Conservation (phyloP, 1,140 invertebrate genomes). For the Lepidotrigona ventralis region DNA sequence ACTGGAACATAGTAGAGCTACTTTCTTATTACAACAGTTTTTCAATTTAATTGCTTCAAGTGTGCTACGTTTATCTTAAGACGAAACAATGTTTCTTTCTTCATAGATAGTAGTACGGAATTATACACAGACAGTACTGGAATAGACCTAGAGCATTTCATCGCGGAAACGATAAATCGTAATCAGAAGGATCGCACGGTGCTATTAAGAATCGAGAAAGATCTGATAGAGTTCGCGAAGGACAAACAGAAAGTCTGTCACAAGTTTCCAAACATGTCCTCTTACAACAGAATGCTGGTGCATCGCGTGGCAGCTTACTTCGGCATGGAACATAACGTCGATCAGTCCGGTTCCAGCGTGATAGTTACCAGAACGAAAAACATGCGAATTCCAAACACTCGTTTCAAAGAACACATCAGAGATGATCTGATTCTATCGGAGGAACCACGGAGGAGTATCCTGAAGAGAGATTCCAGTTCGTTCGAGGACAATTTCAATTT, state of each 20-base stretch:
- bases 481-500: conserved; percentile 86
- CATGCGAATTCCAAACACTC: conserved; percentile 86
- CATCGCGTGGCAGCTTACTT: conserved; percentile 96
- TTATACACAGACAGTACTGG: conserved; percentile 89
- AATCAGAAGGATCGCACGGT: conserved; percentile 92
- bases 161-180: conserved; percentile 94
- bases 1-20: neutral
- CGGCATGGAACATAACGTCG: conserved; percentile 96
- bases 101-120: conserved; percentile 90
- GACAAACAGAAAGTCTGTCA: conserved; percentile 89
- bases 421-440: conserved; percentile 83
- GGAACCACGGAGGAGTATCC: conserved; percentile 87
- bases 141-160: conserved; percentile 91
- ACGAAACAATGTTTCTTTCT: neutral
- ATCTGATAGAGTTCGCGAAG: conserved; percentile 90
- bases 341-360: conserved; percentile 91
- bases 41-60: neutral
- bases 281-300: conserved; percentile 96
- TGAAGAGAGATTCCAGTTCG: conserved; percentile 90
- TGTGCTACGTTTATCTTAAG: neutral
- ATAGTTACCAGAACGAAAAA: conserved; percentile 89
- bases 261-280: conserved; percentile 94
- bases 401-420: conserved; percentile 83
- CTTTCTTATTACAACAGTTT: neutral
- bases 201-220: conserved; percentile 92